A percentile compares a stretch with the other conserved stretches of the same genome.
phyloP scores from a whole-genome alignment of 2,113 vertebrate genomes.

The Oceanites oceanicus region DNA sequence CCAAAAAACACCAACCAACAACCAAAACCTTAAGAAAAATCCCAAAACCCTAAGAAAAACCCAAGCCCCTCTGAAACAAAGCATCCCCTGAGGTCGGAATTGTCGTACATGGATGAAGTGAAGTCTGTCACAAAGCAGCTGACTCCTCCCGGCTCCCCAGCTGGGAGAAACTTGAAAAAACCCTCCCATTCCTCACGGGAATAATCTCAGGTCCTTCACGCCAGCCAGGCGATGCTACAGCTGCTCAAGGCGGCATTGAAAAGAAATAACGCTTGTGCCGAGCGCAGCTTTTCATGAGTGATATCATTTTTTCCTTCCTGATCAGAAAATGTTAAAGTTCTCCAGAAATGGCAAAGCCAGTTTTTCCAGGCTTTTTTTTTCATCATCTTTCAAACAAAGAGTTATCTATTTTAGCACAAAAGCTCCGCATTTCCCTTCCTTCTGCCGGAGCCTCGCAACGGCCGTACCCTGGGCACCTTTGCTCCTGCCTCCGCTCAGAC shows the following conservation, averaged over 20 bases:
- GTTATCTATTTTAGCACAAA: conserved; percentile 14
- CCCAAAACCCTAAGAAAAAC: background rate
- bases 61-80: background rate
- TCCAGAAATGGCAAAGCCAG: background rate
- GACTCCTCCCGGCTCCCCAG: background rate
- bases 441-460: background rate
- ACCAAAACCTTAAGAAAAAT: background rate
- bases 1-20: background rate
- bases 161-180: background rate
- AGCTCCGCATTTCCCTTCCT: background rate
- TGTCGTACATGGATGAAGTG: background rate
- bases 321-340: background rate
- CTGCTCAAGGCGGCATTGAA: background rate
- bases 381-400: background rate
- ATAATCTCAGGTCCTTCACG: background rate
- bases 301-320: background rate
- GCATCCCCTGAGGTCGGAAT: background rate
- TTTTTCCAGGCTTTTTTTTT: background rate
- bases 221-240: background rate
- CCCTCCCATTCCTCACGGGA: background rate
- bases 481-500: background rate
- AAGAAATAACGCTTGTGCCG: background rate
- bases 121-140: background rate
- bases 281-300: background rate
- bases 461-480: background rate